phyloP scores from a whole-genome alignment of 1,140 invertebrate species.

The Galendromus occidentalis region DNA sequence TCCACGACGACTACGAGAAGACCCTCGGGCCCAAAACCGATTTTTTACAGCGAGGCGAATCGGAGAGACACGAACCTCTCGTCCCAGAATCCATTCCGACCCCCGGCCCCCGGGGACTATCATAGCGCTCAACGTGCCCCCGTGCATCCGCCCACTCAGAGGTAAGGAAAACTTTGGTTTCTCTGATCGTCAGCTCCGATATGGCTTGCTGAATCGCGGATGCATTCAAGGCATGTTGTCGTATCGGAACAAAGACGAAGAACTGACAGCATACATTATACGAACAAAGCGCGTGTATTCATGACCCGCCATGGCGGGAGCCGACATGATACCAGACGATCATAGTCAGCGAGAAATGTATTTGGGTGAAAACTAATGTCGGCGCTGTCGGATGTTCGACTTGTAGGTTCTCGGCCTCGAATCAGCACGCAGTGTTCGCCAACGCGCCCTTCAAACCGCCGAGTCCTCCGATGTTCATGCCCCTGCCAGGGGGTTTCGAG shows the following conservation, averaged over 20 bases:
- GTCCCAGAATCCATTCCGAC: neutral
- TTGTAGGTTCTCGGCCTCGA: neutral
- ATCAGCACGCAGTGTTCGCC: neutral
- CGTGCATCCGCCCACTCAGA: neutral
- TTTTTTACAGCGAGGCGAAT: slow-evolving; percentile 10
- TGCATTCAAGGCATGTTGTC: too few relatives aligned
- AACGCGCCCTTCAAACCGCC: slow-evolving; percentile 1
- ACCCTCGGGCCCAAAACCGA: neutral
- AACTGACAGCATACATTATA: too few relatives aligned
- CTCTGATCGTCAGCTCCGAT: too few relatives aligned
- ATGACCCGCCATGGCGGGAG: too few relatives aligned
- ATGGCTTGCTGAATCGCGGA: too few relatives aligned
- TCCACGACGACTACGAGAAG: neutral
- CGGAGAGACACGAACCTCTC: neutral
- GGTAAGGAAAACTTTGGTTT: neutral
- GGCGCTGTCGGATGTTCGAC: neutral
- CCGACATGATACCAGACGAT: too few relatives aligned
- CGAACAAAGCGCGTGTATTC: too few relatives aligned
- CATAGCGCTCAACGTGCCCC: neutral
- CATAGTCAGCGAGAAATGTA: too few relatives aligned
- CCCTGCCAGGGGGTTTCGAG: neutral
- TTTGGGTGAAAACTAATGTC: too few relatives aligned
- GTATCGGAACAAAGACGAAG: too few relatives aligned
- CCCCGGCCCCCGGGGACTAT: neutral
- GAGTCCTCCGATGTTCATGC: neutral